These are phyloP conservation scores for Melikaiella ostensackeni DNA, from an alignment of 2,888 invertebrate species.

Conservation along the genomic window DNA sequence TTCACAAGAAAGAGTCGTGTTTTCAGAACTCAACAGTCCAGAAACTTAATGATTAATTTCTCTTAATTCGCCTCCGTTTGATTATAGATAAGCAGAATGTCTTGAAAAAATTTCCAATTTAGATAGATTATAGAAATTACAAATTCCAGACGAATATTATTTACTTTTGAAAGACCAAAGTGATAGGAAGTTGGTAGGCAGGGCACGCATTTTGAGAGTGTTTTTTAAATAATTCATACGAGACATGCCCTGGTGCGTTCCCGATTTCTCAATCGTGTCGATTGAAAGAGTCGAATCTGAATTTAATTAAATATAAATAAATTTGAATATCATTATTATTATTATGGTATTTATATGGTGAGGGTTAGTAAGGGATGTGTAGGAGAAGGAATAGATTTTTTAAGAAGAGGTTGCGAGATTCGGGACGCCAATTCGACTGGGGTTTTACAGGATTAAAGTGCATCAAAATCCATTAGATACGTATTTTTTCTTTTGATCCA, in stretches of 20 bases:
- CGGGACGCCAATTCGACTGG: too few species aligned
- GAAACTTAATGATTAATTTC: neutral
- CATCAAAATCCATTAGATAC: too few species aligned
- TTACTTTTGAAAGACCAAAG: neutral
- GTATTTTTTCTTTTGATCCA: too few species aligned
- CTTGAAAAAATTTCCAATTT: neutral
- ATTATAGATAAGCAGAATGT: neutral
- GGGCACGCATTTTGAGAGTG: constrained; percentile 54
- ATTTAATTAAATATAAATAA: too few species aligned
- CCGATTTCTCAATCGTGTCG: constrained; percentile 26
- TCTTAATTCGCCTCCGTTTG: neutral
- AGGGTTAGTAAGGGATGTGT: too few species aligned
- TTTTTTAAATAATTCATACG: constrained; percentile 63
- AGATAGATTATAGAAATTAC: neutral
- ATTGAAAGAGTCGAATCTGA: neutral
- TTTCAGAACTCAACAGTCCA: constrained; percentile 13
- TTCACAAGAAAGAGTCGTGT: constrained; percentile 32
- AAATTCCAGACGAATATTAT: neutral
- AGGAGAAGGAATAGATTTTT: too few species aligned
- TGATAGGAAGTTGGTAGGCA: constrained; percentile 46
- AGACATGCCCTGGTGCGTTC: constrained; percentile 44
- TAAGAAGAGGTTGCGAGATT: too few species aligned
- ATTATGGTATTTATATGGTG: too few species aligned
- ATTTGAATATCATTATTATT: too few species aligned
- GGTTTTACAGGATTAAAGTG: too few species aligned